Conservation (phyloP, 2,797 vertebrate genomes). For the Glossophaga mutica region DNA sequence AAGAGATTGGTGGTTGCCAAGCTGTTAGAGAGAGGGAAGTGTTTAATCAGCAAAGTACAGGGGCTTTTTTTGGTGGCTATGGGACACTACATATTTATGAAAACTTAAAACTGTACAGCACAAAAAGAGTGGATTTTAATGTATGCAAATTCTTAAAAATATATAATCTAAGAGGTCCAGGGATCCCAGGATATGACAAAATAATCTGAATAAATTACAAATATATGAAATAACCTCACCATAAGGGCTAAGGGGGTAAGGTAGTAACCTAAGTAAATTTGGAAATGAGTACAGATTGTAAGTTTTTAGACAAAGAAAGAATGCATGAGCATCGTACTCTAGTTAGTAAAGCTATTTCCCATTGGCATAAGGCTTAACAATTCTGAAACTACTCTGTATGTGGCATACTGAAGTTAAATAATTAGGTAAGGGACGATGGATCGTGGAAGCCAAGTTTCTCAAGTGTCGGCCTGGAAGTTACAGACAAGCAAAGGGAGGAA, state of each 20-base stretch:
- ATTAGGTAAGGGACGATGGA: background rate
- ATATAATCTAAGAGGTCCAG: background rate
- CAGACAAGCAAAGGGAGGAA: background rate
- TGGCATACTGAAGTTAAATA: background rate
- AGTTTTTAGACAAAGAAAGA: background rate
- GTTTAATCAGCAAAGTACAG: background rate
- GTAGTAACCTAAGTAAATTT: background rate
- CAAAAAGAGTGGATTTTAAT: background rate
- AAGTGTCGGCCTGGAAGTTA: background rate
- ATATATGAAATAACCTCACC: background rate
- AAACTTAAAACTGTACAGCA: background rate
- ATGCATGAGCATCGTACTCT: background rate
- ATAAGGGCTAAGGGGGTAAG: background rate
- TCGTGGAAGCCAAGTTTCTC: background rate
- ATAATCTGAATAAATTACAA: background rate
- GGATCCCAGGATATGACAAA: background rate
- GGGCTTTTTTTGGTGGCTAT: background rate
- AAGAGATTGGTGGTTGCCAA: background rate
- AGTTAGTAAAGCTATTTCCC: too few species aligned
- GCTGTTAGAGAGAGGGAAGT: background rate
- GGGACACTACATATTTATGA: background rate
- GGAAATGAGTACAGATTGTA: background rate
- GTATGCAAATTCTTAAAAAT: background rate
- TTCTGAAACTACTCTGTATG: background rate
- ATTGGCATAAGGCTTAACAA: too few species aligned